Base-by-base conservation (phyloP, 1,140 invertebrate genomes). In the Bombus confusus region DNA sequence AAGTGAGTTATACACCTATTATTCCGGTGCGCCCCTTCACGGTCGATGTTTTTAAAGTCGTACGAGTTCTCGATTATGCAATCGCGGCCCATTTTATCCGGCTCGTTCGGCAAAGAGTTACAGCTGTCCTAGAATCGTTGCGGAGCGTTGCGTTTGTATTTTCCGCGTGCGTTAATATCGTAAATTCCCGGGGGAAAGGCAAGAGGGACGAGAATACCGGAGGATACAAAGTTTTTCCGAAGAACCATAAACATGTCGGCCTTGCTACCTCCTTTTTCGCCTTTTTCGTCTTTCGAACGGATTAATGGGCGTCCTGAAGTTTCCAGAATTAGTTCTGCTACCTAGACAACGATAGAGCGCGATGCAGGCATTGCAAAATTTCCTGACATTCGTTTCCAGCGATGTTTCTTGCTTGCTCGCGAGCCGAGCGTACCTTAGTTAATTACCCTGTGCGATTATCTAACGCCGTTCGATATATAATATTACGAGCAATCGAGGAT, bases 241-340 rank as follows among this genome's bases (percentile, higher is more conserved):
- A 43, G 57, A 74, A 85, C 25, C 79, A 47, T 85, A 85, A 85
- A 85, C 69, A 73, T 74, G 71, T 68, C 69, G 18, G 3, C 1
- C 3, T 31, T 73, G 6, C 18, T 15, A 31, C 41, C 18, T 22
- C 9, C n/a, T 34, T n/a, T 9, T 4, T 18, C 6, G 31, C 3
- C 22, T 25, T n/a, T 4, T 31, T 62, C 77, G 34, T 18, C 39
- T 5, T 31, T 74, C 10, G 18, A 8, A n/a, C 2, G 52, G 10
- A 59, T 41, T 47, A 43, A 81, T 57, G 75, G 62, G n/a, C 41
- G 41, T 2, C 39, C 62, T 8, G 74, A 82, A 88, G 57, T 88
- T 88, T 66, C n/a, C 12, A 15, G 52, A 87, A 89, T 89, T 90
- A 87, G 59, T 87, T 90, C 39, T 37, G 37, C 25, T 68, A 83